These are phyloP conservation scores for Osmoderma eremita DNA, from an alignment of 2,888 invertebrate genomes.

Conservation along the genomic window DNA sequence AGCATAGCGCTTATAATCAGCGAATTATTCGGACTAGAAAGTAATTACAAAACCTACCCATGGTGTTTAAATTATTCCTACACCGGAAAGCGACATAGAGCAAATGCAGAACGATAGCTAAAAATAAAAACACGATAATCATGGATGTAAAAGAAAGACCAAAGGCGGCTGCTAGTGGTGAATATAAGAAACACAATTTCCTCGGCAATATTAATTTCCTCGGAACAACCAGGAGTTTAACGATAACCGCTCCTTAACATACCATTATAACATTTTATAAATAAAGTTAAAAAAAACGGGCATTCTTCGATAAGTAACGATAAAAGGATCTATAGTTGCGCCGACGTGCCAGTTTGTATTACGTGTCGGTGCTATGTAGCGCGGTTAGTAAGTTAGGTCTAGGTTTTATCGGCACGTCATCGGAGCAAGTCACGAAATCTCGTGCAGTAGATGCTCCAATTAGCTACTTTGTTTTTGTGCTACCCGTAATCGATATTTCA, in stretches of 20 bases:
- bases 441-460: slow-evolving; percentile 47
- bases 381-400: slow-evolving; percentile 48
- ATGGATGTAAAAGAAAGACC: no score
- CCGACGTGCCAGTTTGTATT: slow-evolving; percentile 7
- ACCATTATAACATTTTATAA: slow-evolving; percentile 31
- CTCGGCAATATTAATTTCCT: slow-evolving; percentile 4
- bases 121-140: no score
- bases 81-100: no score
- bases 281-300: slow-evolving; percentile 31
- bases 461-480: slow-evolving; percentile 45
- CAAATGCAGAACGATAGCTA: no score
- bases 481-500: slow-evolving; percentile 39
- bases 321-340: slow-evolving; percentile 26
- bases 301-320: slow-evolving; percentile 33
- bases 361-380: slow-evolving; percentile 41
- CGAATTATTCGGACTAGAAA: not conserved
- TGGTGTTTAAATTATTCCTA: not conserved
- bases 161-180: no score
- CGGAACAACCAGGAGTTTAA: slow-evolving; percentile 1
- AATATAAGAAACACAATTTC: slow-evolving; percentile 9
- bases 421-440: slow-evolving; percentile 50
- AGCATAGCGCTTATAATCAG: slow-evolving; percentile 9
- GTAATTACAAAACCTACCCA: not conserved
- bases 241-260: slow-evolving; percentile 27
- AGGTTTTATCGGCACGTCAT: slow-evolving; percentile 53